Conservation (phyloP, 2,797 vertebrate species). For the Darevskia nairensis region DNA sequence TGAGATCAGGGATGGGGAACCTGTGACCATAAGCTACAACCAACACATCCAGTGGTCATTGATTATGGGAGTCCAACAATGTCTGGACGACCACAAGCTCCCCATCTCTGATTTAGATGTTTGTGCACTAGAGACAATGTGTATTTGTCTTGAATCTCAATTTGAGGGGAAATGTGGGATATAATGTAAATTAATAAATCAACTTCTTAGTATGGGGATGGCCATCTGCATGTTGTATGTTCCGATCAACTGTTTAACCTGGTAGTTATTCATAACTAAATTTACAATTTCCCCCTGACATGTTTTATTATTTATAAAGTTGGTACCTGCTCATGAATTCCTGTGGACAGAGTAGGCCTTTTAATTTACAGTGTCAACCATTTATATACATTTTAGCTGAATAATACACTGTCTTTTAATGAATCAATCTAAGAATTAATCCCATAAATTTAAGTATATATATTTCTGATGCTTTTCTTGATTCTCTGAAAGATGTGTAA, state of each 20-base stretch:
- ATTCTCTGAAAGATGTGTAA: too few species aligned
- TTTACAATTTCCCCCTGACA: neutral
- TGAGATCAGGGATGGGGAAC: neutral
- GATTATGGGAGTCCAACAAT: neutral
- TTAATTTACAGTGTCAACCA: neutral
- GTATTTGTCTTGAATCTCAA: neutral
- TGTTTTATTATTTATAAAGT: neutral
- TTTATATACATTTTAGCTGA: neutral
- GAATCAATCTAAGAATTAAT: neutral
- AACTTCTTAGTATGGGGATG: neutral
- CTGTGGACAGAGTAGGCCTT: too few species aligned
- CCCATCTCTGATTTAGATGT: too few species aligned
- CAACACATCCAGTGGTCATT: neutral
- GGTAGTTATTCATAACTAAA: neutral
- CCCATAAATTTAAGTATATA: neutral
- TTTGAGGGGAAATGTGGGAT: too few species aligned
- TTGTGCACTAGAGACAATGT: neutral
- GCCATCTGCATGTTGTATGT: neutral
- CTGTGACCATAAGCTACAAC: neutral
- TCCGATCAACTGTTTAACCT: neutral
- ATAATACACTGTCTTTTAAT: neutral
- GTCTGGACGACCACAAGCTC: neutral
- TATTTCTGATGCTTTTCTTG: neutral
- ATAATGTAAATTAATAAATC: too few species aligned
- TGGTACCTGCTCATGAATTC: neutral